Evolutionary conservation across 2,888 invertebrate species (phyloP).

Genomic region (Asteroscopus sphinx): DNA sequence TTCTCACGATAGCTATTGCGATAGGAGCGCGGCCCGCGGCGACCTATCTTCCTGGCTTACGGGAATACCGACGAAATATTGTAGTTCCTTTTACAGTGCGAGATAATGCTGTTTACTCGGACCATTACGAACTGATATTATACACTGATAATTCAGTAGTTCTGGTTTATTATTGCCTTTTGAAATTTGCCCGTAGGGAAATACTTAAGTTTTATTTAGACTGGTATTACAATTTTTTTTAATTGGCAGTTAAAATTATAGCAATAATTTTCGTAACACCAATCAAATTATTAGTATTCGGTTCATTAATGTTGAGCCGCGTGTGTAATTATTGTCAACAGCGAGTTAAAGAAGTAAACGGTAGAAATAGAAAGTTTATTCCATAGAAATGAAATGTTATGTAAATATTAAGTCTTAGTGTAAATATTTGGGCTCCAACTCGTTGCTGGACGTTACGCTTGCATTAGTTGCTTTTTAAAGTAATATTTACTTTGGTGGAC

Average conservation of each 20-base stretch:
- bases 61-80: conserved; percentile 63
- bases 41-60: conserved; percentile 58
- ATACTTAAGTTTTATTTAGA: conserved; percentile 8
- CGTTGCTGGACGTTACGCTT: conserved; percentile 77
- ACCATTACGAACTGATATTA: conserved; percentile 21
- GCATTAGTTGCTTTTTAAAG: conserved; percentile 73
- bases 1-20: conserved; percentile 79
- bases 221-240: conserved; percentile 8
- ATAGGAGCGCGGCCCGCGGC: conserved; percentile 63
- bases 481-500: conserved; percentile 75
- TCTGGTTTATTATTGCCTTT: conserved; percentile 16
- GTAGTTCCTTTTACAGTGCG: conserved; percentile 60
- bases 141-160: conserved; percentile 23
- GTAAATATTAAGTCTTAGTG: conserved; percentile 75
- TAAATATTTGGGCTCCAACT: conserved; percentile 77
- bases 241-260: conserved; percentile 6
- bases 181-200: conserved; percentile 1
- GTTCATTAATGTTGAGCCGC: conserved; percentile 14
- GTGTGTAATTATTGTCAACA: conserved; percentile 42
- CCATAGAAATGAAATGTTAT: conserved; percentile 75
- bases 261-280: conserved; percentile 5
- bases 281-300: conserved; percentile 12
- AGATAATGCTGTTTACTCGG: conserved; percentile 59
- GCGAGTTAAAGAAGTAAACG: conserved; percentile 34
- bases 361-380: conserved; percentile 72